Percentiles rank a stretch among this genome's conserved stretches.
These are phyloP conservation scores for Drosophila nigricruria DNA, from an alignment of 2,888 invertebrate genomes.

Conservation along the genomic window DNA sequence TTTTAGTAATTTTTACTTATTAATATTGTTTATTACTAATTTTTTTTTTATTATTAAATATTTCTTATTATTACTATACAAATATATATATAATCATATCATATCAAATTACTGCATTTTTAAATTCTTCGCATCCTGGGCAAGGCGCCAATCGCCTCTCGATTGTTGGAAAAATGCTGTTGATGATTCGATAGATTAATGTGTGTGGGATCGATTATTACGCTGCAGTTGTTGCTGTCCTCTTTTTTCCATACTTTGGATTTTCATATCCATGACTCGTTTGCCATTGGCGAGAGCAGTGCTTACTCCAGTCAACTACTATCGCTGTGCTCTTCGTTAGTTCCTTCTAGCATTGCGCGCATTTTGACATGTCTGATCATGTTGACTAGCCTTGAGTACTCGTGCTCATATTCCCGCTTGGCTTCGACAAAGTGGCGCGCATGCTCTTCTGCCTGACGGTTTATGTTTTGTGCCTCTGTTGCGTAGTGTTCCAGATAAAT, in stretches of 20 bases:
- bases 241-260: constrained; percentile 2
- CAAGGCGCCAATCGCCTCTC: constrained; percentile 50
- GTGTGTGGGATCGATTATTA: constrained; percentile 28
- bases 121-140: constrained; percentile 37
- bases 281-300: constrained; percentile 47
- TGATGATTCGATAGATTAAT: constrained; percentile 33
- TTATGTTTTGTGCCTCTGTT: constrained; percentile 65
- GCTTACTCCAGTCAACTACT: constrained; percentile 34
- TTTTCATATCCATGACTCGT: no score
- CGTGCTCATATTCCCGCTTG: constrained; percentile 66
- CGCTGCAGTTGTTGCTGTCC: constrained; percentile 24
- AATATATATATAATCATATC: neutral
- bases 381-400: constrained; percentile 57
- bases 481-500: constrained; percentile 78
- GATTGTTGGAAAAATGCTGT: constrained; percentile 51
- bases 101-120: no score
- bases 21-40: no score
- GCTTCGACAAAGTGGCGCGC: constrained; percentile 60
- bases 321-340: constrained; percentile 11
- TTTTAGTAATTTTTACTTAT: no score
- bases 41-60: no score
- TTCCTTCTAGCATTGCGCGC: constrained; percentile 47
- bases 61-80: neutral
- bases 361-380: constrained; percentile 59
- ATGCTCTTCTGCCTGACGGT: constrained; percentile 76